Conservation (phyloP, 2,888 invertebrate species). For the Tridacna crocea region DNA sequence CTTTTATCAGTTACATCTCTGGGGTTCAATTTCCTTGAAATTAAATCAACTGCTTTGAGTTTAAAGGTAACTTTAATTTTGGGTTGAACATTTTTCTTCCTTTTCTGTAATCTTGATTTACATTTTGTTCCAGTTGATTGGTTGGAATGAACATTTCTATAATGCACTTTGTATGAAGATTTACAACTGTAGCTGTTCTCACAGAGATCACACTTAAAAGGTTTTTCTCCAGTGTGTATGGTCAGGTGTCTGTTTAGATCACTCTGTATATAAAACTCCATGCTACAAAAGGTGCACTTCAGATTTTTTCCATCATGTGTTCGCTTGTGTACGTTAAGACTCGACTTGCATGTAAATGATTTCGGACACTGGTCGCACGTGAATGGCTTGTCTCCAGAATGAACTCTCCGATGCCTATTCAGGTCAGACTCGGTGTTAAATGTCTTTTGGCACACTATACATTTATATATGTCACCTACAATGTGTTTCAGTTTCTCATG, state of each 20-base stretch:
- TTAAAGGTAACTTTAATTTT: neutral
- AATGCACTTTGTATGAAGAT: constrained; percentile 27
- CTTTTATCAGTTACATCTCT: no score
- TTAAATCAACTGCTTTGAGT: neutral
- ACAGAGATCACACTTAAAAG: constrained; percentile 25
- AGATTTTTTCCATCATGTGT: constrained; percentile 39
- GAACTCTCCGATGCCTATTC: constrained; percentile 35
- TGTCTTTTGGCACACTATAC: constrained; percentile 37
- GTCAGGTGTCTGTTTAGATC: constrained; percentile 30
- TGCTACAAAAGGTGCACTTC: constrained; percentile 21
- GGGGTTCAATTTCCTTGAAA: no score
- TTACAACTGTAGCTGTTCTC: constrained; percentile 31
- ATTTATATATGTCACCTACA: constrained; percentile 44
- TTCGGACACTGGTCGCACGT: constrained; percentile 43
- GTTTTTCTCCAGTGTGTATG: constrained; percentile 24
- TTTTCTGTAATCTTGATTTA: neutral
- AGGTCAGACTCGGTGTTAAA: constrained; percentile 46
- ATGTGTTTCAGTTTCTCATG: constrained; percentile 46
- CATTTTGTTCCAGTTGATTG: neutral
- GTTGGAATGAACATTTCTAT: neutral
- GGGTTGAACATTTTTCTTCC: neutral
- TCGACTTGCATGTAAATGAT: constrained; percentile 44
- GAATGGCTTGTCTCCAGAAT: constrained; percentile 38
- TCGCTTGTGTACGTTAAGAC: constrained; percentile 38
- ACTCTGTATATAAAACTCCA: constrained; percentile 28